Conservation (phyloP, 2,888 invertebrate genomes). For the Drosophila maculinotata region DNA sequence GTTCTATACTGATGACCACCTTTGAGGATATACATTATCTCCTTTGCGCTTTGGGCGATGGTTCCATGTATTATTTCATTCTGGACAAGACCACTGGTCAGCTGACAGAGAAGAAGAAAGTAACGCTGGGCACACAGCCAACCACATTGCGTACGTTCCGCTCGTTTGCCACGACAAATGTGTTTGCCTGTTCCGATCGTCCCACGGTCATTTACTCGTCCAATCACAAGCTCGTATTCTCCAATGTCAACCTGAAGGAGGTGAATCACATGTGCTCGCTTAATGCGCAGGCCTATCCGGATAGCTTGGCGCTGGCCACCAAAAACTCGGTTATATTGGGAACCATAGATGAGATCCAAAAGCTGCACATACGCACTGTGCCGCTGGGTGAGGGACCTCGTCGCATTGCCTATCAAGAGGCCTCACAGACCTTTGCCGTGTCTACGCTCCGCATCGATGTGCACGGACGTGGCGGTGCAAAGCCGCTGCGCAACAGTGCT, state of each 20-base stretch:
- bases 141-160: constrained; percentile 96
- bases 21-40: constrained; percentile 96
- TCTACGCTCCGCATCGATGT: constrained; percentile 95
- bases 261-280: constrained; percentile 99
- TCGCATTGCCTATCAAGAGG: constrained; percentile 97
- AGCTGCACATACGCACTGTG: constrained; percentile 97
- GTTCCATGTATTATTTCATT: constrained; percentile 98
- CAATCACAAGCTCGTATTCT: constrained; percentile 99
- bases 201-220: constrained; percentile 99
- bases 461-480: constrained; percentile 90
- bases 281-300: constrained; percentile 97
- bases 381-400: constrained; percentile 97
- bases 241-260: constrained; percentile 97
- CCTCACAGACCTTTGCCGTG: constrained; percentile 97
- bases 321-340: constrained; percentile 91
- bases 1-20: constrained; percentile 97
- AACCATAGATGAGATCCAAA: constrained; percentile 99
- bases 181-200: constrained; percentile 99
- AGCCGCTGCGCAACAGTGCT: constrained; percentile 90
- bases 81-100: constrained; percentile 91
- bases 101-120: constrained; percentile 95
- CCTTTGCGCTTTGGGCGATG: constrained; percentile 97
- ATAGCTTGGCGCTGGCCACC: constrained; percentile 87
- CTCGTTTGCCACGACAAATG: constrained; percentile 96
- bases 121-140: constrained; percentile 98